Percentiles rank a stretch among this genome's conserved stretches.
Evolutionary conservation across 1,140 invertebrate species (phyloP).

Genomic region (Drosophila aff.): DNA sequence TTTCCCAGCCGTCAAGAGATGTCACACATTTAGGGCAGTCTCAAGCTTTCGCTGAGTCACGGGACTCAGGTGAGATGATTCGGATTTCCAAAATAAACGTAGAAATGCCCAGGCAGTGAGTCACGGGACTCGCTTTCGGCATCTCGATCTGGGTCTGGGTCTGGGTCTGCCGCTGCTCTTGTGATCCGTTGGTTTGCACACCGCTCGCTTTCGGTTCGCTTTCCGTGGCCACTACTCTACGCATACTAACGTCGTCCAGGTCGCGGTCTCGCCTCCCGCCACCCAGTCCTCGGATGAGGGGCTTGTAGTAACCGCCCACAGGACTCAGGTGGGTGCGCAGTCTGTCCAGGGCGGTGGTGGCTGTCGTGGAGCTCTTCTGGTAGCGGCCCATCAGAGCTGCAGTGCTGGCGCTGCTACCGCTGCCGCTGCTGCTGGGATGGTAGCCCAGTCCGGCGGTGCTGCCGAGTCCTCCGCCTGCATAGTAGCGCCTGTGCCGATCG

Average conservation of each 20-base stretch:
- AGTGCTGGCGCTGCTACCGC: conserved; percentile 30
- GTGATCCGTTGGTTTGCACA: conserved; percentile 51
- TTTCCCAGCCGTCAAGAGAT: conserved; percentile 25
- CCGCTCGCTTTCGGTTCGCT: conserved; percentile 13
- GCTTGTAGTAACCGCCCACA: conserved; percentile 82
- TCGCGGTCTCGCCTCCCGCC: conserved; percentile 53
- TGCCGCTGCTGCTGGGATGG: conserved; percentile 46
- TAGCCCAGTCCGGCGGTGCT: conserved; percentile 42
- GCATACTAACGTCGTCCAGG: conserved; percentile 79
- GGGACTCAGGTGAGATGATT: conserved; percentile 60
- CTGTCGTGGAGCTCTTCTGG: conserved; percentile 79
- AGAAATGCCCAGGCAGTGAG: conserved; percentile 33
- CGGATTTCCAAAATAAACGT: conserved; percentile 30
- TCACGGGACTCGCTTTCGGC: conserved; percentile 17
- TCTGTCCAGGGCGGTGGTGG: conserved; percentile 79
- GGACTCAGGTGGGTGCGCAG: conserved; percentile 83
- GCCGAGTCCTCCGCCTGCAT: conserved; percentile 67
- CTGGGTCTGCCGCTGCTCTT: conserved; percentile 24
- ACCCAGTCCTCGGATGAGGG: conserved; percentile 73
- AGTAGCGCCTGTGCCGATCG: conserved; percentile 81
- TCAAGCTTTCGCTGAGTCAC: conserved; percentile 48
- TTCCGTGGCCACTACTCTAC: background rate
- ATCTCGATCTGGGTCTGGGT: conserved; percentile 31
- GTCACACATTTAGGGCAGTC: conserved; percentile 69
- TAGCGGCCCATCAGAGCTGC: conserved; percentile 66